Evolutionary conservation across 1,140 invertebrate genomes (phyloP).

Genomic region (Zaprionus camerounensis): DNA sequence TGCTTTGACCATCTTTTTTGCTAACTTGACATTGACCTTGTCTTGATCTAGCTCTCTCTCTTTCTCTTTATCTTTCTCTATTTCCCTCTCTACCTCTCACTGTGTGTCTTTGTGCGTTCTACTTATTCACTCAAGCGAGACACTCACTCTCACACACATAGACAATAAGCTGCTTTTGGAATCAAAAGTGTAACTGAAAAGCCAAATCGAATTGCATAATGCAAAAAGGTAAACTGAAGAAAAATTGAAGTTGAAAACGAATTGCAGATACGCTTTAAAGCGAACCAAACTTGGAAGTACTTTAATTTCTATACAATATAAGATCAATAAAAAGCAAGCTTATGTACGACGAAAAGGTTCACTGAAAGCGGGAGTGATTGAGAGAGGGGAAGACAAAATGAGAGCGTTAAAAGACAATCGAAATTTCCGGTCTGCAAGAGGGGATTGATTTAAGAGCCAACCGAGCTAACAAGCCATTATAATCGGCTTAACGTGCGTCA

Average conservation of each 20-base stretch:
- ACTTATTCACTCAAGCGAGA: conserved; percentile 52
- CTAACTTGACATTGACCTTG: conserved; percentile 66
- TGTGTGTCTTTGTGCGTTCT: conserved; percentile 35
- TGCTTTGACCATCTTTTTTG: conserved; percentile 15
- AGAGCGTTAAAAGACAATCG: not conserved
- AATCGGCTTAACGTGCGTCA: conserved; percentile 69
- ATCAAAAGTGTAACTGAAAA: conserved; percentile 61
- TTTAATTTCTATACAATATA: not conserved
- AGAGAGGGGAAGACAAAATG: not conserved
- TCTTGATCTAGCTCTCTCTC: not conserved
- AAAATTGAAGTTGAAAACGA: conserved; percentile 2
- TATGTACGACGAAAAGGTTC: not conserved
- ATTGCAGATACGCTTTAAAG: not conserved
- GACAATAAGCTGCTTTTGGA: conserved; percentile 47
- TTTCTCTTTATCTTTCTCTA: not conserved
- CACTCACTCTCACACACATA: conserved; percentile 8
- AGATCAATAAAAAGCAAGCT: not conserved
- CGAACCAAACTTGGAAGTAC: not conserved
- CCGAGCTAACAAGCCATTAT: conserved; percentile 51
- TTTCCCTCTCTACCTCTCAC: not conserved
- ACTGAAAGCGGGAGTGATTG: not conserved
- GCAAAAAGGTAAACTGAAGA: conserved; percentile 38
- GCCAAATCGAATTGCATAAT: conserved; percentile 43
- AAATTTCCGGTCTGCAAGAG: not conserved
- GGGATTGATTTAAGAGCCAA: not conserved